These are phyloP conservation scores for Paraescarpia echinospica DNA, from an alignment of 1,140 invertebrate species.

Conservation along the genomic window DNA sequence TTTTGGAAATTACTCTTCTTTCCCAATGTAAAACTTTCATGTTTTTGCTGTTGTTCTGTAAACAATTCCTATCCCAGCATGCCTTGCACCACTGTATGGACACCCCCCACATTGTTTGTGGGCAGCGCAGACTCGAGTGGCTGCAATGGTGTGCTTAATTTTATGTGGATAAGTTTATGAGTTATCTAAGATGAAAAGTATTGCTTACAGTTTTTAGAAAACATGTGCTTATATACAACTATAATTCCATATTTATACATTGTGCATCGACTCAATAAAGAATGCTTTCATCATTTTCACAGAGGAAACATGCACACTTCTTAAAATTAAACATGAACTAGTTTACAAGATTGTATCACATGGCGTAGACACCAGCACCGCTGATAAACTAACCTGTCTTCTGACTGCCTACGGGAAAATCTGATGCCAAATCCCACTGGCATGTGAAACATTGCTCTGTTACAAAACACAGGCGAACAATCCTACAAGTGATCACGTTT, in stretches of 20 bases:
- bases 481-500: neutral
- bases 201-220: neutral
- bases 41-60: neutral
- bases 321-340: neutral
- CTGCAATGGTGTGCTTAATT: no score
- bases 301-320: neutral
- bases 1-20: neutral
- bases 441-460: neutral
- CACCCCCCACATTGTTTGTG: neutral
- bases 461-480: neutral
- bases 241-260: neutral
- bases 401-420: neutral
- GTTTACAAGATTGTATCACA: neutral
- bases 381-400: no score
- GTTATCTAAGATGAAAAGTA: neutral
- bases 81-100: neutral
- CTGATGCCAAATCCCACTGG: neutral
- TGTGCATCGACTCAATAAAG: neutral
- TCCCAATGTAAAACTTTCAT: neutral
- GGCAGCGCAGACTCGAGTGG: neutral
- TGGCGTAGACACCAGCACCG: neutral
- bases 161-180: no score
- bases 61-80: neutral
- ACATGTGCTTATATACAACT: neutral
- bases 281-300: neutral